Conservation (phyloP, 2,797 vertebrate species). For the Halcyon leucocephala region DNA sequence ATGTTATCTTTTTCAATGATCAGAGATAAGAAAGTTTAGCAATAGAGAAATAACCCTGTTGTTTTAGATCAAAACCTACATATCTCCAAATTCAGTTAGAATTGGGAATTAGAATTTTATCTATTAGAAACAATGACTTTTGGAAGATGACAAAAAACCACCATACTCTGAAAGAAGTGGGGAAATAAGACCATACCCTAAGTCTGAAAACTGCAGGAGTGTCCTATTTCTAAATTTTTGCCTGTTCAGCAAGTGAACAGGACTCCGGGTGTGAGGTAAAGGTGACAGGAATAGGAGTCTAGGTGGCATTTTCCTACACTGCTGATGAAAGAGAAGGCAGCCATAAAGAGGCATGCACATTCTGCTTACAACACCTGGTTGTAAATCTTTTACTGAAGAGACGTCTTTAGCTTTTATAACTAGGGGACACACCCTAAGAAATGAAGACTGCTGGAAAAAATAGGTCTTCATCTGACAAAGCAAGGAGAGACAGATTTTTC, state of each 20-base stretch:
- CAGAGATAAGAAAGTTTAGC: neutral
- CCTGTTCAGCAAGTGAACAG: neutral
- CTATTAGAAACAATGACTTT: neutral
- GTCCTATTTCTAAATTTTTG: neutral
- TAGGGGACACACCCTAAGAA: neutral
- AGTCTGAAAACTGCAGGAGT: neutral
- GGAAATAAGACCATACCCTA: neutral
- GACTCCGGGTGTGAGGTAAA: neutral
- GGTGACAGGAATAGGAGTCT: neutral
- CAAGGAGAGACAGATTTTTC: neutral
- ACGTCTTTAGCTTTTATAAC: neutral
- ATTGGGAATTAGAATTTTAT: neutral
- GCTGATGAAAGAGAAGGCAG: neutral
- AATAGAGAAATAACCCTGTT: neutral
- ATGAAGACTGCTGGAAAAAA: neutral
- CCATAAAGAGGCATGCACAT: neutral
- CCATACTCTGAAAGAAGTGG: neutral
- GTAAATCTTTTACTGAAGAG: neutral
- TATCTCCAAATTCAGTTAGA: neutral
- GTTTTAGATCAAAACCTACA: neutral
- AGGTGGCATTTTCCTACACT: neutral
- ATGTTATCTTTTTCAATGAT: neutral
- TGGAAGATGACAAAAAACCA: neutral
- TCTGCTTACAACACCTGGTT: neutral
- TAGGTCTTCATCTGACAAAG: neutral